These are phyloP conservation scores for Cheilosia vulpina DNA, from an alignment of 2,888 invertebrate genomes.

Conservation along the genomic window DNA sequence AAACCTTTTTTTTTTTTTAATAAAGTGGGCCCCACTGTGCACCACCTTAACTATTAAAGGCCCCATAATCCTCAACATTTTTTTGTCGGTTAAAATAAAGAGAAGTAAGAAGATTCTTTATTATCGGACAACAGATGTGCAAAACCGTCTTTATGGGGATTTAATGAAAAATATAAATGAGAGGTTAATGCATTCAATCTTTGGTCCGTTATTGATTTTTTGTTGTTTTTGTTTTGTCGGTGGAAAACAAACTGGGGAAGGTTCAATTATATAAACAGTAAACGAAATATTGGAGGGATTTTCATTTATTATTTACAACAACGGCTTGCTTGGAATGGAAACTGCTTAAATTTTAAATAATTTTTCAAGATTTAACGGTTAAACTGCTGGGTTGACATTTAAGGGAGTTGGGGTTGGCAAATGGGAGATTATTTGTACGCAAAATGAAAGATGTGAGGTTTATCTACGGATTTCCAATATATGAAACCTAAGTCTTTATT, in stretches of 20 bases:
- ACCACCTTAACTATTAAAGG: slow-evolving; percentile 54
- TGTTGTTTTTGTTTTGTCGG: background rate
- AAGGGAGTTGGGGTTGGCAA: too few relatives aligned
- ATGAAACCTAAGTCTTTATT: too few relatives aligned
- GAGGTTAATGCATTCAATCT: slow-evolving; percentile 69
- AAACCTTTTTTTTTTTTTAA: background rate
- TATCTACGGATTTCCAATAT: too few relatives aligned
- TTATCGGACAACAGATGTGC: slow-evolving; percentile 66
- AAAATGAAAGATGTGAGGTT: too few relatives aligned
- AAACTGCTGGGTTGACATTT: too few relatives aligned
- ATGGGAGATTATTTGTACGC: too few relatives aligned
- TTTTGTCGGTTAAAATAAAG: slow-evolving; percentile 18
- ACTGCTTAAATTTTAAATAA: slow-evolving; percentile 2
- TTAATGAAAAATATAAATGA: slow-evolving; percentile 68
- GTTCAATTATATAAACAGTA: slow-evolving; percentile 21
- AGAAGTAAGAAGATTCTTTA: slow-evolving; percentile 55
- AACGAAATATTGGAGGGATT: slow-evolving; percentile 1
- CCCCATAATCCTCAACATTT: slow-evolving; percentile 39
- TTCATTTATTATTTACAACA: slow-evolving; percentile 13
- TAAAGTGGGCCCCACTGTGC: slow-evolving; percentile 5
- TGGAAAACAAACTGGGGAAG: background rate
- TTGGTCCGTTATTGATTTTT: slow-evolving; percentile 35
- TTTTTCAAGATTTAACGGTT: background rate
- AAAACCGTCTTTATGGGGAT: slow-evolving; percentile 48
- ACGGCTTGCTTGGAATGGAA: background rate